These are phyloP conservation scores for Onthophagus taurus DNA, from an alignment of 1,140 invertebrate species.

Conservation along the genomic window DNA sequence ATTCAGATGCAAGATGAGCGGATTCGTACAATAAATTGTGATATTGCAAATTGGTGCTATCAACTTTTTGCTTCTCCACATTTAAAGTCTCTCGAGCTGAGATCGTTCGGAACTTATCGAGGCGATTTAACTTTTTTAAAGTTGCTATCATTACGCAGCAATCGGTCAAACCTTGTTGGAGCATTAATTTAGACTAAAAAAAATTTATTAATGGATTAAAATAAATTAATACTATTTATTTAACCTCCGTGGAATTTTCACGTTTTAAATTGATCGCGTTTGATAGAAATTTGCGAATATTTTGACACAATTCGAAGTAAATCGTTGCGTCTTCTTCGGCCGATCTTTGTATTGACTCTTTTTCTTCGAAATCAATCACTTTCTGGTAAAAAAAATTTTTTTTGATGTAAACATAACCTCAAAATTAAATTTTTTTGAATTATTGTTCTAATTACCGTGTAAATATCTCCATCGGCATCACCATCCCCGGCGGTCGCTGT, in stretches of 20 bases:
- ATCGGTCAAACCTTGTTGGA: constrained; percentile 49
- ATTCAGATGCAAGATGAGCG: constrained; percentile 87
- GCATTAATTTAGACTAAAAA: constrained; percentile 41
- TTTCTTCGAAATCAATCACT: constrained; percentile 61
- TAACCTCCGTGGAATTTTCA: constrained; percentile 35
- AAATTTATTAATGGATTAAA: constrained; percentile 8
- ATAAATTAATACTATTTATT: background rate
- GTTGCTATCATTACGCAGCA: constrained; percentile 65
- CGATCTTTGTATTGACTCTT: constrained; percentile 55
- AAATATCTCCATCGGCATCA: constrained; percentile 28
- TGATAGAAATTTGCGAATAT: constrained; percentile 52
- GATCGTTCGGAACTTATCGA: constrained; percentile 80
- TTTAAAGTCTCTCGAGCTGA: constrained; percentile 67
- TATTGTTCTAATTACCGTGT: constrained; percentile 23
- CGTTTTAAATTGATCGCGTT: constrained; percentile 57
- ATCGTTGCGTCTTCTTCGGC: constrained; percentile 55
- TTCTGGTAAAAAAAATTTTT: constrained; percentile 39
- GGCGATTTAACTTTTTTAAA: constrained; percentile 81
- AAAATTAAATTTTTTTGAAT: background rate
- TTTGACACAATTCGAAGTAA: constrained; percentile 59
- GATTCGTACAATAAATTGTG: constrained; percentile 95
- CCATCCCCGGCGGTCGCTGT: constrained; percentile 16
- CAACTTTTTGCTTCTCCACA: constrained; percentile 76
- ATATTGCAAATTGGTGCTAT: constrained; percentile 79
- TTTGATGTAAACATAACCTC: background rate